phyloP scores from a whole-genome alignment of 2,113 vertebrate genomes.

The Psittacara wagleri region DNA sequence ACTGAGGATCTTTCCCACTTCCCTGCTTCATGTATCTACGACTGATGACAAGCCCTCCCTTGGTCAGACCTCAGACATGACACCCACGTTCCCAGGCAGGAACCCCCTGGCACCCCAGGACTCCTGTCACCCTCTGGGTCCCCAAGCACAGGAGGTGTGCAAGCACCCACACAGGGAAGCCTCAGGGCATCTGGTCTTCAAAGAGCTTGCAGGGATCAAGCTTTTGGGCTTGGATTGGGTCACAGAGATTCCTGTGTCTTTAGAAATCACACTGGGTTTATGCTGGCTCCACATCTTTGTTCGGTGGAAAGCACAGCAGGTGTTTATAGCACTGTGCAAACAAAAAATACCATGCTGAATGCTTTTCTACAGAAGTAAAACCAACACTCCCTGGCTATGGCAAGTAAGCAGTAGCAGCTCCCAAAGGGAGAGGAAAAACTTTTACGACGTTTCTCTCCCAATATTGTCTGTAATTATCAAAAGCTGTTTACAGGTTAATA shows the following conservation, averaged over 20 bases:
- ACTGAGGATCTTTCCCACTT: background rate
- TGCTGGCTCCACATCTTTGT: background rate
- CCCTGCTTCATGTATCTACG: background rate
- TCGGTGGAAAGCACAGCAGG: background rate
- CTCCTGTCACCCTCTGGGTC: background rate
- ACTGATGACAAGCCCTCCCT: background rate
- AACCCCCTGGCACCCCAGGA: background rate
- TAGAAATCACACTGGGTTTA: background rate
- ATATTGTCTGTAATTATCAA: background rate
- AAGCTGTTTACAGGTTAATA: background rate
- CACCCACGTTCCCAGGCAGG: background rate
- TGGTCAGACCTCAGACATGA: background rate
- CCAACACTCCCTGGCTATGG: background rate
- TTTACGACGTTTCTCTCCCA: background rate
- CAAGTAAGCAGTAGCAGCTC: background rate
- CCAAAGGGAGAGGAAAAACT: background rate
- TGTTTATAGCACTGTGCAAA: background rate
- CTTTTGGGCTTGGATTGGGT: background rate
- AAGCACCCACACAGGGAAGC: background rate
- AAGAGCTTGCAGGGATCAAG: background rate
- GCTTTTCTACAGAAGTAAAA: background rate
- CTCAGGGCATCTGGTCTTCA: background rate
- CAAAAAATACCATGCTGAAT: background rate
- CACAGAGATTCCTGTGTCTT: background rate
- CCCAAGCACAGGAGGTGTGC: accelerated